Percentiles rank a stretch among this genome's conserved stretches.
phyloP scores from a whole-genome alignment of 37 sponge, comb jelly and placozoan species.

The Hormiphora californensis region DNA sequence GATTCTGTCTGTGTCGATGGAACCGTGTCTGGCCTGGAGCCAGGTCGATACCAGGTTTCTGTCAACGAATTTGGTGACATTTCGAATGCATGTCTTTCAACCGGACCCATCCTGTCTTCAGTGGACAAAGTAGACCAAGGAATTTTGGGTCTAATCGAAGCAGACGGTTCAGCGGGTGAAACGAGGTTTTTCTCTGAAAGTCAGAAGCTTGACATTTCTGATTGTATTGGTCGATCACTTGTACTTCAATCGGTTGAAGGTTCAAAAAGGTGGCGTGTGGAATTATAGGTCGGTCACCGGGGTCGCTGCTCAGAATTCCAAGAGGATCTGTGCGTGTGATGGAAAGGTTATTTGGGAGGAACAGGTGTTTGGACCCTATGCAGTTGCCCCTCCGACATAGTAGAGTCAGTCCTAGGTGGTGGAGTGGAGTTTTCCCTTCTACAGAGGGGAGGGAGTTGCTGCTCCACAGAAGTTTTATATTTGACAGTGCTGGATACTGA shows the following conservation, averaged over 20 bases:
- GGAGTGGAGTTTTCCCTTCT: too few species aligned
- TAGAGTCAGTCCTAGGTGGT: too few species aligned
- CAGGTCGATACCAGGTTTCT: background rate
- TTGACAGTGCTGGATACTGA: too few species aligned
- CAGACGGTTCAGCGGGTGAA: conserved; percentile 14
- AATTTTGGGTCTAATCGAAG: background rate
- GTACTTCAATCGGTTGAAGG: background rate
- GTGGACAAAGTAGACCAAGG: background rate
- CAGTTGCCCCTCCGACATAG: background rate
- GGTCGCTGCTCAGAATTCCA: background rate
- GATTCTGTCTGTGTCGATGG: background rate
- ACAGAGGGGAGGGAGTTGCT: too few species aligned
- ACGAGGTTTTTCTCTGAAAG: background rate
- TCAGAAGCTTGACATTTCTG: background rate
- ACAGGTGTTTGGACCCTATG: conserved; percentile 15
- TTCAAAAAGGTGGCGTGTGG: conserved; percentile 18
- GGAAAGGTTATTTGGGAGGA: conserved; percentile 50
- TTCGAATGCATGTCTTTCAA: conserved; percentile 31
- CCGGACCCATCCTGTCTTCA: background rate
- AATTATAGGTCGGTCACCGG: conserved; percentile 28
- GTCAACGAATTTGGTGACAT: conserved; percentile 38
- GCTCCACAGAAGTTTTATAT: too few species aligned
- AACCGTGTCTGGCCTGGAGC: background rate
- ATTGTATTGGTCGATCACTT: conserved; percentile 41
- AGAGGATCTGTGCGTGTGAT: conserved; percentile 49